A percentile compares a stretch with the other conserved stretches of the same genome.
Evolutionary conservation across 1,140 invertebrate species (phyloP).

Genomic region (Drosophila busckii): DNA sequence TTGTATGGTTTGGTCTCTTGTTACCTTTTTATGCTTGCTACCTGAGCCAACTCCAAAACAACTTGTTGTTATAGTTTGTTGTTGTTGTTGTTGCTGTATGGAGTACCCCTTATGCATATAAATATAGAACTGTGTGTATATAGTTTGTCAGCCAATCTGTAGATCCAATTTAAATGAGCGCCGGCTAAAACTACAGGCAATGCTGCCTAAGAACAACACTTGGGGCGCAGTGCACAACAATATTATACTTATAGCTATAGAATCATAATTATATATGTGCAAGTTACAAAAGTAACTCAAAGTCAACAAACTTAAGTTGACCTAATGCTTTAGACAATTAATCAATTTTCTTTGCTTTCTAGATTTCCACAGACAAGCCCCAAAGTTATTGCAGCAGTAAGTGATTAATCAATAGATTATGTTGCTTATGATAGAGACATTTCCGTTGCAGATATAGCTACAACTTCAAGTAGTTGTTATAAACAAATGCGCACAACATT

Average conservation of each 20-base stretch:
- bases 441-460: constrained; percentile 47
- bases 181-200: constrained; percentile 25
- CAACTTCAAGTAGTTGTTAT: background rate
- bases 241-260: too few species aligned
- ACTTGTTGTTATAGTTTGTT: constrained; percentile 13
- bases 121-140: constrained; percentile 4
- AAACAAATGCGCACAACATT: too few species aligned
- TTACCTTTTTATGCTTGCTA: constrained; percentile 46
- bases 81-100: constrained; percentile 9
- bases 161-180: constrained; percentile 67
- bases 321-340: too few species aligned
- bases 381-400: too few species aligned
- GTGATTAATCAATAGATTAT: constrained; percentile 47
- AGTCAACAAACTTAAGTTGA: too few species aligned
- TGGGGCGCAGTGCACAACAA: too few species aligned
- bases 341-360: too few species aligned
- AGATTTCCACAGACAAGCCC: too few species aligned
- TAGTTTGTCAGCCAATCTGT: constrained; percentile 39
- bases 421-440: constrained; percentile 40
- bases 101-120: constrained; percentile 10
- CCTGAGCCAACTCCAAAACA: constrained; percentile 31
- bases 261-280: too few species aligned
- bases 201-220: constrained; percentile 15
- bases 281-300: too few species aligned
- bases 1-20: constrained; percentile 19